These are phyloP conservation scores for Camponotus fellah DNA, from an alignment of 2,888 invertebrate genomes.

Conservation along the genomic window DNA sequence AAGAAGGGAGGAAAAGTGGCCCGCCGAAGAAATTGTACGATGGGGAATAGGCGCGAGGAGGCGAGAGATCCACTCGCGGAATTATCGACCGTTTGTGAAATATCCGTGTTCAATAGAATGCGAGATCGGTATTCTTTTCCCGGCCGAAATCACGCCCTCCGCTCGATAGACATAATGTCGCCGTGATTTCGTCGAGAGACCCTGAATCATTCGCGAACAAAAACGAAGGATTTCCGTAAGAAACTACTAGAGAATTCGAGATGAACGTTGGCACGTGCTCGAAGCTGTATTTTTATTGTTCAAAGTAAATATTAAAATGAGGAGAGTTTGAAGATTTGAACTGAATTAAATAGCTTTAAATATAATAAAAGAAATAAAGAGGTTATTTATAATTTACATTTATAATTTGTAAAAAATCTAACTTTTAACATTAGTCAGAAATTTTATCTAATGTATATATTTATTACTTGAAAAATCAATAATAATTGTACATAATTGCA, in stretches of 20 bases:
- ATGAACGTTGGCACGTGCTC: slow-evolving; percentile 27
- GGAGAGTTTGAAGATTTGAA: background rate
- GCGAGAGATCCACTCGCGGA: slow-evolving; percentile 69
- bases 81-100: slow-evolving; percentile 62
- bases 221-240: slow-evolving; percentile 2
- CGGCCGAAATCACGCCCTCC: slow-evolving; percentile 66
- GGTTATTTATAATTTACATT: background rate
- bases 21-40: slow-evolving; percentile 59
- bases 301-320: background rate
- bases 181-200: slow-evolving; percentile 52
- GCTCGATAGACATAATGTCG: slow-evolving; percentile 46
- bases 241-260: slow-evolving; percentile 13
- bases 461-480: too few species aligned
- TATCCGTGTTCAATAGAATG: slow-evolving; percentile 60
- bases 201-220: slow-evolving; percentile 21
- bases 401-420: background rate
- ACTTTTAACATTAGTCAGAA: too few species aligned
- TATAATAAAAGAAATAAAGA: background rate
- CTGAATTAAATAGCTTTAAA: slow-evolving; percentile 20
- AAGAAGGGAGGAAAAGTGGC: slow-evolving; percentile 21
- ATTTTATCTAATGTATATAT: background rate
- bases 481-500: too few species aligned
- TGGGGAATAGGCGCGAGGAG: slow-evolving; percentile 57
- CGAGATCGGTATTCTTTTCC: slow-evolving; percentile 46
- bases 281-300: background rate